These are phyloP conservation scores for Muraenolepis orangiensis DNA, from an alignment of 2,797 vertebrate genomes.

Conservation along the genomic window DNA sequence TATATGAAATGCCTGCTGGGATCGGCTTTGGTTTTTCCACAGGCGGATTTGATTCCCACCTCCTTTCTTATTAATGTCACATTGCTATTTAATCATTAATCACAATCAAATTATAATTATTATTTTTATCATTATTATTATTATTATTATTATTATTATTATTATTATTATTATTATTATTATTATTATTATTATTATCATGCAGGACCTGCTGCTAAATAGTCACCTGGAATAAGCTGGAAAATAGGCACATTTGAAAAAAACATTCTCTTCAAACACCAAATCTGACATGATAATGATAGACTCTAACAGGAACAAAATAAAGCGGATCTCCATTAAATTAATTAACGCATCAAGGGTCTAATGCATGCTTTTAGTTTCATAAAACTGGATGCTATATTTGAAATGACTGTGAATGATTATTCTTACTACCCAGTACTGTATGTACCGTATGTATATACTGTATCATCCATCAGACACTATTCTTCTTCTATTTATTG, in stretches of 20 bases:
- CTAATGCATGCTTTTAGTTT: not conserved
- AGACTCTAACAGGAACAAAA: not conserved
- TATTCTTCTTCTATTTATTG: too few species aligned
- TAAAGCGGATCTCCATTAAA: too few species aligned
- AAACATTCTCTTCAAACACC: conserved; percentile 33
- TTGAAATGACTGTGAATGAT: not conserved
- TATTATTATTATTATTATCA: too few species aligned
- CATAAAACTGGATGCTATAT: not conserved
- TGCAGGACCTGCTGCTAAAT: conserved; percentile 75
- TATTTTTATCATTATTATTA: too few species aligned
- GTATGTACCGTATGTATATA: not conserved
- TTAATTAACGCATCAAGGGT: not conserved
- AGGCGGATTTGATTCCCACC: conserved; percentile 72
- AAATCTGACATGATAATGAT: not conserved
- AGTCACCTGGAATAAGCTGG: conserved; percentile 70
- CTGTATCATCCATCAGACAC: too few species aligned
- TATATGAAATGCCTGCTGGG: conserved; percentile 61
- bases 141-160: too few species aligned
- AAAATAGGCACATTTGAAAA: conserved; percentile 66
- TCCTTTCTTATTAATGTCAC: conserved; percentile 79
- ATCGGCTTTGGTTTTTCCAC: conserved; percentile 66
- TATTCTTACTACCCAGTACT: not conserved
- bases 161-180: too few species aligned
- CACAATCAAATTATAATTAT: too few species aligned
- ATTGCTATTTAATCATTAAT: conserved; percentile 78